Conservation (phyloP, 1,140 invertebrate species). For the Octopus bimaculoides region DNA sequence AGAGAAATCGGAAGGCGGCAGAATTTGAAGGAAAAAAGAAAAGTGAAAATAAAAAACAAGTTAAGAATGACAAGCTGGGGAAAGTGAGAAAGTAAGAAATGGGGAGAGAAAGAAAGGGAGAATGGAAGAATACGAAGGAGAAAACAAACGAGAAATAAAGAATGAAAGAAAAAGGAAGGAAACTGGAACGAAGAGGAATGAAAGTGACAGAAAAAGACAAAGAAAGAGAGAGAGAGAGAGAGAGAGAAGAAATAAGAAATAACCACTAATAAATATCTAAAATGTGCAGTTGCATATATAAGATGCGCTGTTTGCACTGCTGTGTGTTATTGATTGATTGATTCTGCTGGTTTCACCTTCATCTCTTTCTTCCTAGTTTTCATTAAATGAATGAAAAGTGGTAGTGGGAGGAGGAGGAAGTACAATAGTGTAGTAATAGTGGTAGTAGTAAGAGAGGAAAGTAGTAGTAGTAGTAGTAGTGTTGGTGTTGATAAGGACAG, state of each 20-base stretch:
- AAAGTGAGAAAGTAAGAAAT: background rate
- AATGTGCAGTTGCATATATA: too few species aligned
- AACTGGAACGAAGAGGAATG: background rate
- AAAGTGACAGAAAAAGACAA: background rate
- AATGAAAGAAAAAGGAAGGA: background rate
- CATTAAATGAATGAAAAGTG: background rate
- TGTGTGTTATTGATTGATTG: too few species aligned
- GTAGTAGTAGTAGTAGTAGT: background rate
- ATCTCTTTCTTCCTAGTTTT: too few species aligned
- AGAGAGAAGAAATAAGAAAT: background rate
- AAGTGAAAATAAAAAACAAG: background rate
- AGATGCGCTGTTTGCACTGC: too few species aligned
- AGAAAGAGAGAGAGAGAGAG: background rate
- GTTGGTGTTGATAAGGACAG: background rate
- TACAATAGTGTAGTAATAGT: background rate
- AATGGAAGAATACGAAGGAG: background rate
- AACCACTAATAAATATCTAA: background rate
- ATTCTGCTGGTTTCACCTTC: too few species aligned
- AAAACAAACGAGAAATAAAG: background rate
- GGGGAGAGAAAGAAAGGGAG: background rate
- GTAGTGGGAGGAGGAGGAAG: background rate
- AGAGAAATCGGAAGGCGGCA: background rate
- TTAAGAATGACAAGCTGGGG: background rate
- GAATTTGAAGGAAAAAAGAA: background rate
- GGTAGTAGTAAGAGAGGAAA: background rate